These are phyloP conservation scores for Scotopteryx bipunctaria DNA, from an alignment of 2,888 invertebrate genomes.

Conservation along the genomic window DNA sequence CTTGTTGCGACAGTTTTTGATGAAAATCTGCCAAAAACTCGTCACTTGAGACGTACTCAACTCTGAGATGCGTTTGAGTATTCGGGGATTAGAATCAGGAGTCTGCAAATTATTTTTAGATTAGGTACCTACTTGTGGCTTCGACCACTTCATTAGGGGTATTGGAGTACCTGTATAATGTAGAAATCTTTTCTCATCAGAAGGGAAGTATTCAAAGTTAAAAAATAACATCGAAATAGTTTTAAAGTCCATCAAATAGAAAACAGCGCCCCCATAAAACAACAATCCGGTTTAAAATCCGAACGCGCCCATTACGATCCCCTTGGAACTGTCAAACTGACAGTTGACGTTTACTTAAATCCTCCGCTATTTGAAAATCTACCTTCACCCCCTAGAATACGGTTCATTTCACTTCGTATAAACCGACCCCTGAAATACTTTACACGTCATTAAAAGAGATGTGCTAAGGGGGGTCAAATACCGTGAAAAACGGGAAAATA, in stretches of 20 bases:
- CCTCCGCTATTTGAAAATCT: slow-evolving; percentile 40
- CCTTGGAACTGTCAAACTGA: slow-evolving; percentile 70
- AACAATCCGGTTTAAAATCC: slow-evolving; percentile 68
- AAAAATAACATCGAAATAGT: no score
- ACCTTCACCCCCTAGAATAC: slow-evolving; percentile 30
- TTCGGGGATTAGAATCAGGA: no score
- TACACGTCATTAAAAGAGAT: slow-evolving; percentile 70
- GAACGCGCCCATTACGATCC: slow-evolving; percentile 61
- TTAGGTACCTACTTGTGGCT: no score
- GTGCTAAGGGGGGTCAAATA: slow-evolving; percentile 60
- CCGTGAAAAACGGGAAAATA: slow-evolving; percentile 73
- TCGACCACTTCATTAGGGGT: no score
- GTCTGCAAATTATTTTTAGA: no score
- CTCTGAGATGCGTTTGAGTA: no score
- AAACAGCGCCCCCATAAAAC: slow-evolving; percentile 51
- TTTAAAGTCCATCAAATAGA: slow-evolving; percentile 36
- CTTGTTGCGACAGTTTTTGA: no score
- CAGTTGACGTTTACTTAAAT: slow-evolving; percentile 69
- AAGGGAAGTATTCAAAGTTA: no score
- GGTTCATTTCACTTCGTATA: slow-evolving; percentile 40
- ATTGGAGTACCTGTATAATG: no score
- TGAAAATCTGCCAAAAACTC: no score
- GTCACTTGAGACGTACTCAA: no score
- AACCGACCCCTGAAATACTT: slow-evolving; percentile 55
- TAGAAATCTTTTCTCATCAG: no score